phyloP scores from a whole-genome alignment of 2,888 invertebrate species.

The Drosophila borborema region DNA sequence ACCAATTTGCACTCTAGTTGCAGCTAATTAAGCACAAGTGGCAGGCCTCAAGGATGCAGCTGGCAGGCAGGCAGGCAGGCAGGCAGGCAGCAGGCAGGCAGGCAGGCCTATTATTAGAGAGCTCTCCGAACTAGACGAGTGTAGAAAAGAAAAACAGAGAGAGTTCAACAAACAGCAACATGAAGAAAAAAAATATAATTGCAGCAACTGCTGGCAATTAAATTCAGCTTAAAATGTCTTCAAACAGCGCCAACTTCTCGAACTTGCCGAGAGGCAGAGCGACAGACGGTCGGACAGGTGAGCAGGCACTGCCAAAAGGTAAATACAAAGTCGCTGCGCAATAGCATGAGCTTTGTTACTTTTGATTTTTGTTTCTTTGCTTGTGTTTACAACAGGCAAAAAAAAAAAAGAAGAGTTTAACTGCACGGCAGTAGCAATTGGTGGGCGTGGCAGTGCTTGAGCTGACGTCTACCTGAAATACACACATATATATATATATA shows the following conservation, averaged over 20 bases:
- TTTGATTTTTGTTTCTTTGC: constrained; percentile 48
- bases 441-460: constrained; percentile 36
- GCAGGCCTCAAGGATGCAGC: constrained; percentile 2
- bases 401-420: constrained; percentile 13
- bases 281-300: constrained; percentile 16
- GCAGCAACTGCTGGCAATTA: constrained; percentile 49
- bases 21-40: constrained; percentile 33
- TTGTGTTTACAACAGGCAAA: constrained; percentile 28
- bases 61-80: constrained; percentile 1
- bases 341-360: constrained; percentile 53
- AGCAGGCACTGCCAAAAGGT: constrained; percentile 55
- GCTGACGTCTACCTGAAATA: background rate
- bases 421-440: constrained; percentile 31
- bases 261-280: constrained; percentile 20
- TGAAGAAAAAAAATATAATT: constrained; percentile 15
- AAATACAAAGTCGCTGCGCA: constrained; percentile 55
- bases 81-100: background rate
- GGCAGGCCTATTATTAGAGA: constrained; percentile 25
- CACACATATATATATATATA: background rate
- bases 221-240: constrained; percentile 47
- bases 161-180: constrained; percentile 8
- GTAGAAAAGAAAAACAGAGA: background rate
- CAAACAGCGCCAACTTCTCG: constrained; percentile 34
- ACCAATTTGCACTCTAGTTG: constrained; percentile 20
- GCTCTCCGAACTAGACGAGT: background rate